Evolutionary conservation across 2,797 vertebrate genomes (phyloP).

Genomic region (Luscinia megarhynchos): DNA sequence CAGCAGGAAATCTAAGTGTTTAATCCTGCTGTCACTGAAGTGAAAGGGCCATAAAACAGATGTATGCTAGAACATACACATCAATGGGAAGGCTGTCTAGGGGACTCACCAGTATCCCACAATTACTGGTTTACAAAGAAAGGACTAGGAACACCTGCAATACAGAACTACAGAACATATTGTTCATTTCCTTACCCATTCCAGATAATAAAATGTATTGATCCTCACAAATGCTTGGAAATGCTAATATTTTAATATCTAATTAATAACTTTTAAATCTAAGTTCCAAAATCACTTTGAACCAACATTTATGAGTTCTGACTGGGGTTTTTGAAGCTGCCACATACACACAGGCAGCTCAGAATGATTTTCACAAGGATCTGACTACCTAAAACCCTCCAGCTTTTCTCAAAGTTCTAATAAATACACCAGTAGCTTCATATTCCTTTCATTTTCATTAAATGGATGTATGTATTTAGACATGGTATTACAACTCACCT

Average conservation of each 20-base stretch:
- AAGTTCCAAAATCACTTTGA: neutral
- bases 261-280: neutral
- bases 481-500: neutral
- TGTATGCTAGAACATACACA: neutral
- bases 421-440: neutral
- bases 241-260: neutral
- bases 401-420: neutral
- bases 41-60: neutral
- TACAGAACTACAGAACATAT: neutral
- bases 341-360: neutral
- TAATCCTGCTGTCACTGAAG: neutral
- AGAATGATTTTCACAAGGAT: neutral
- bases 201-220: neutral
- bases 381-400: neutral
- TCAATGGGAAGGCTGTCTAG: neutral
- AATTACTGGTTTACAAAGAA: neutral
- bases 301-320: neutral
- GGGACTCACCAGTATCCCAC: neutral
- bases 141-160: neutral
- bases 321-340: neutral
- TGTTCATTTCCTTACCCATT: neutral
- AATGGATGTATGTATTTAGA: neutral
- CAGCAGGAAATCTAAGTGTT: neutral
- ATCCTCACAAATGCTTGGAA: neutral
- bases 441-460: neutral